A percentile compares a stretch with the other conserved stretches of the same genome.
Conservation (phyloP, 2,888 invertebrate genomes). For the Drosophila melanosoma region DNA sequence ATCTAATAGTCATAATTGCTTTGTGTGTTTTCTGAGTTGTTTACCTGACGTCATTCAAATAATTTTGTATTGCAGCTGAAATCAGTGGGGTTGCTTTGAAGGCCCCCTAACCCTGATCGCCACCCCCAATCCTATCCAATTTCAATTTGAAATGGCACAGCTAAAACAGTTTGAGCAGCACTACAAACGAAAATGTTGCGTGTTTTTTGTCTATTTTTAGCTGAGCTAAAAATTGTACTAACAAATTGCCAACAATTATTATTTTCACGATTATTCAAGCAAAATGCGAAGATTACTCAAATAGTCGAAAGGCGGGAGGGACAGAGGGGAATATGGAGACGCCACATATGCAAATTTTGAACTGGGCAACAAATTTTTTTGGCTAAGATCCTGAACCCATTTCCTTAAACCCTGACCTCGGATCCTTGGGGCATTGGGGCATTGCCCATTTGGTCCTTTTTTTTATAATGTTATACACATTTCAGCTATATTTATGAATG, state of each 20-base stretch:
- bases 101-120: background rate
- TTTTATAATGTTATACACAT: background rate
- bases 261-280: background rate
- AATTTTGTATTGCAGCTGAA: background rate
- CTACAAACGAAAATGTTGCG: slow-evolving; percentile 21
- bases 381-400: background rate
- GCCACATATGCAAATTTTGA: slow-evolving; percentile 40
- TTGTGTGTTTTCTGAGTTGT: background rate
- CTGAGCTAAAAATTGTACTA: slow-evolving; percentile 10
- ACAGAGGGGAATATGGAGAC: background rate
- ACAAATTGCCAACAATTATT: slow-evolving; percentile 31
- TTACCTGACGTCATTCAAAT: slow-evolving; percentile 22
- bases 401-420: background rate
- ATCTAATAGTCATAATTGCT: background rate
- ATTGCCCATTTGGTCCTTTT: background rate
- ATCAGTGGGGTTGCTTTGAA: background rate
- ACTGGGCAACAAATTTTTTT: slow-evolving; percentile 39
- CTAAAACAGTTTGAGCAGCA: slow-evolving; percentile 26
- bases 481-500: background rate
- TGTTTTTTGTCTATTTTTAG: slow-evolving; percentile 48
- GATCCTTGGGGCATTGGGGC: background rate
- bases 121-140: background rate
- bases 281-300: background rate
- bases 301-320: too few species aligned
- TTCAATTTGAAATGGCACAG: slow-evolving; percentile 1